These are phyloP conservation scores for Apodemus sylvaticus DNA, from an alignment of 2,113 vertebrate species.

Conservation along the genomic window DNA sequence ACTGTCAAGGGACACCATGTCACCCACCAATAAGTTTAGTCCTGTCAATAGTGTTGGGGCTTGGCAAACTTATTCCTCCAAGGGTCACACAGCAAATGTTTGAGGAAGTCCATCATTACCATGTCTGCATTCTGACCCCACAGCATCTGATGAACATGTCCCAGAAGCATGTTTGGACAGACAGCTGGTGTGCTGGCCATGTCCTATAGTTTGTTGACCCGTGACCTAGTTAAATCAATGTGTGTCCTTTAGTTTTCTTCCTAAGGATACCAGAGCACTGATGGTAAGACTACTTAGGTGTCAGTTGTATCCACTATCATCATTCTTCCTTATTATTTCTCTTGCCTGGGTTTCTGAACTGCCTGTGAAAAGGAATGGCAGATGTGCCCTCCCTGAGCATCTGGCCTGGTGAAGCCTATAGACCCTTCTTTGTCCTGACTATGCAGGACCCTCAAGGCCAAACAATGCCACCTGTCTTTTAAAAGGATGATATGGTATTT, in stretches of 20 bases:
- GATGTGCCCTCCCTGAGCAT: rapidly evolving
- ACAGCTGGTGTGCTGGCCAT: rapidly evolving
- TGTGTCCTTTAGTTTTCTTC: background rate
- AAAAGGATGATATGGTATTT: background rate
- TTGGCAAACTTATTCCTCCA: background rate
- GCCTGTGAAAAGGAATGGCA: rapidly evolving
- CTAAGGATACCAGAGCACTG: too few relatives aligned
- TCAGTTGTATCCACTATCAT: background rate
- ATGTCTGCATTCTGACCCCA: rapidly evolving
- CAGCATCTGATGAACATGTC: rapidly evolving
- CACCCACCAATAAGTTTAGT: too few relatives aligned
- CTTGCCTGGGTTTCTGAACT: background rate
- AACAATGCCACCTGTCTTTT: background rate
- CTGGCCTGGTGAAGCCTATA: rapidly evolving
- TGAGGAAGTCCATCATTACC: background rate
- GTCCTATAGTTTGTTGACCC: rapidly evolving
- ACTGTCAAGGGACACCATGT: background rate
- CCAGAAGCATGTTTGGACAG: background rate
- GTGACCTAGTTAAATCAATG: background rate
- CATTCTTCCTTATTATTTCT: background rate
- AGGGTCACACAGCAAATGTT: rapidly evolving
- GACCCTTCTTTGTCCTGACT: rapidly evolving
- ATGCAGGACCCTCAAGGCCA: background rate
- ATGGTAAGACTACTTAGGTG: background rate
- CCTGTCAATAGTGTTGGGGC: background rate